phyloP scores from a whole-genome alignment of 2,113 vertebrate species.

The Elephas maximus region DNA sequence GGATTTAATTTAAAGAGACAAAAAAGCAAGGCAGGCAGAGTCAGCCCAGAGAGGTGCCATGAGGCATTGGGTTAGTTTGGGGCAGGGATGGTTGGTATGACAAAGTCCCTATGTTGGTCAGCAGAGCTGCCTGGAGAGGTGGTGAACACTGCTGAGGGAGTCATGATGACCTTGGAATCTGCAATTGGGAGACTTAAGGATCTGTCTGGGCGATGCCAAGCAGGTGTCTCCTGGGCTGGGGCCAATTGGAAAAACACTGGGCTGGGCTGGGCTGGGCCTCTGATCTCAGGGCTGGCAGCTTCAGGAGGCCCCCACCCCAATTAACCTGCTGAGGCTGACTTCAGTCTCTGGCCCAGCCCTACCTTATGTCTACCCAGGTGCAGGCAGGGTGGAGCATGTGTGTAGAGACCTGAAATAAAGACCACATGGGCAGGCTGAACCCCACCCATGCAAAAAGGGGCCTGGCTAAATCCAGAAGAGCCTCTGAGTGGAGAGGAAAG shows the following conservation, averaged over 20 bases:
- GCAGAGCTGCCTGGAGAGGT: not conserved
- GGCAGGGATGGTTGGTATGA: not conserved
- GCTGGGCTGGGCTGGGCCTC: not conserved
- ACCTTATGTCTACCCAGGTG: conserved; percentile 64
- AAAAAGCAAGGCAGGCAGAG: not conserved
- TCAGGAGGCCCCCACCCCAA: conserved; percentile 28
- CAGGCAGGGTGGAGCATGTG: not conserved
- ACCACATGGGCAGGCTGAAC: conserved; percentile 24
- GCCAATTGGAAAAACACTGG: conserved; percentile 51
- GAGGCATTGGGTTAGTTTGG: not conserved
- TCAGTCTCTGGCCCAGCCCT: not conserved
- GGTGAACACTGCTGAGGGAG: not conserved
- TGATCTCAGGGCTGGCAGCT: conserved; percentile 61
- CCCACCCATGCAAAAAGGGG: not conserved
- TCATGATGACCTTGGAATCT: not conserved
- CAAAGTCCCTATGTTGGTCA: not conserved
- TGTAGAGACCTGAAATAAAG: conserved; percentile 62
- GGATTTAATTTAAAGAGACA: conserved; percentile 35
- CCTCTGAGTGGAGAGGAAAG: not conserved
- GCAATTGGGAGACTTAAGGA: not conserved
- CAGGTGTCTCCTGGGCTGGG: conserved; percentile 57
- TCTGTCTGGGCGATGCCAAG: conserved; percentile 55
- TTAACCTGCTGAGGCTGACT: conserved; percentile 60
- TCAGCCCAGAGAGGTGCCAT: not conserved
- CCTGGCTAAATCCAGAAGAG: not conserved